Base-by-base conservation (phyloP, 2,888 invertebrate species). In the Agrilus cyanescens region DNA sequence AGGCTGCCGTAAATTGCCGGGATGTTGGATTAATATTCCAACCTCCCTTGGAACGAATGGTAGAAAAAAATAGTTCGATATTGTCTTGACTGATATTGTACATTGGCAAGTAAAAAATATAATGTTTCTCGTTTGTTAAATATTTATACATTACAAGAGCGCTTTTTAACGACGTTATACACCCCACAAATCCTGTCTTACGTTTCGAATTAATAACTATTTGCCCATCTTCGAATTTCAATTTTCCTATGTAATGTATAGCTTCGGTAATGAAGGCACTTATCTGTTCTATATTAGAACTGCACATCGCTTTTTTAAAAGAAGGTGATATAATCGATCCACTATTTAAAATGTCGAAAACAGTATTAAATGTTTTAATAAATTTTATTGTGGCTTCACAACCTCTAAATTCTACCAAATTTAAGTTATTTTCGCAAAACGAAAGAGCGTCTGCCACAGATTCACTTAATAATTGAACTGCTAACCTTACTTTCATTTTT, bases 271-370 rank as follows among this genome's bases (percentile, higher is more conserved):
- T 18, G 5, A 18, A 18, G 3, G 3, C 18, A 4, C 4, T 18
- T 18, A 5, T 18, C 3, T 3, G 3, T 3, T 5, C 18, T 45
- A 32, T 41, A 35, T 39, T 45, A 31, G 29, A 5, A n/a, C 20
- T 13, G 39, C 12, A 40, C 13, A 50, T 14, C 18, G 50, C 45
- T 8, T 41, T 35, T 42, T 48, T 50, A 29, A 42, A 48, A 35
- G 47, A 46, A 18, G 15, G 36, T 6, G 37, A 29, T 34, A 48
- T 34, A 15, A 48, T 32, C 41, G 47, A 46, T 41, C 47, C 50
- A 12, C 48, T 47, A 45, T 56, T 54, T 5, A 53, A 45, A 16
- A 56, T 43, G 46, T 56, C 53, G 43, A 56, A 56, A 2, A 50
- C 14, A 39, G 46, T 39, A 45, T 57, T 53, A 12, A 53, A 34